Evolutionary conservation across 2,888 invertebrate species (phyloP).

Genomic region (Leptarthrus brevirostris): DNA sequence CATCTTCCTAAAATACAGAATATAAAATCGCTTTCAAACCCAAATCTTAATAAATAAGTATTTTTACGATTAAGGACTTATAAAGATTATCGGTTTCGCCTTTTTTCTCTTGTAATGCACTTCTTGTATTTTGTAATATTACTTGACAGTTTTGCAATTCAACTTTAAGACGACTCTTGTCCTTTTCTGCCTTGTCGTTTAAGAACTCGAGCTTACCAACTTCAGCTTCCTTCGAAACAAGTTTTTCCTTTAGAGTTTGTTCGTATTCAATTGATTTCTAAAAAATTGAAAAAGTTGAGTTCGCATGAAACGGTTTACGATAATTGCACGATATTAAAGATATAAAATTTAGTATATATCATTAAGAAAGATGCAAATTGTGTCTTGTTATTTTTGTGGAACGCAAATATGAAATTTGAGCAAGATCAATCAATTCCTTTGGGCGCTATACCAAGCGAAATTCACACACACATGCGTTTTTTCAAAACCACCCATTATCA

Average conservation of each 20-base stretch:
- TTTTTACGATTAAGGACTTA: constrained; percentile 70
- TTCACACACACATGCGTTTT: too few species aligned
- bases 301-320: too few species aligned
- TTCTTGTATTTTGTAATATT: constrained; percentile 56
- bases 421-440: too few species aligned
- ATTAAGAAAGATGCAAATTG: too few species aligned
- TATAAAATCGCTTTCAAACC: too few species aligned
- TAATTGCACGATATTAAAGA: too few species aligned
- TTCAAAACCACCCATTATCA: too few species aligned
- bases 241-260: background rate
- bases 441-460: too few species aligned
- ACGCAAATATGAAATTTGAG: too few species aligned
- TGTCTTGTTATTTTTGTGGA: too few species aligned
- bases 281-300: constrained; percentile 1
- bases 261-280: background rate
- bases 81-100: constrained; percentile 70
- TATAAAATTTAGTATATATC: too few species aligned
- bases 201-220: constrained; percentile 3
- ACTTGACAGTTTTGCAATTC: constrained; percentile 28
- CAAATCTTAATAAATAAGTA: too few species aligned
- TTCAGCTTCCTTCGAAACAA: constrained; percentile 15
- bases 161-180: background rate
- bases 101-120: constrained; percentile 64
- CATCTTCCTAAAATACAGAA: constrained; percentile 70
- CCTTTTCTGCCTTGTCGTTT: constrained; percentile 25